Percentiles rank a stretch among this genome's conserved stretches.
phyloP scores from a whole-genome alignment of 2,113 vertebrate genomes.

The Brevimyrus niger region DNA sequence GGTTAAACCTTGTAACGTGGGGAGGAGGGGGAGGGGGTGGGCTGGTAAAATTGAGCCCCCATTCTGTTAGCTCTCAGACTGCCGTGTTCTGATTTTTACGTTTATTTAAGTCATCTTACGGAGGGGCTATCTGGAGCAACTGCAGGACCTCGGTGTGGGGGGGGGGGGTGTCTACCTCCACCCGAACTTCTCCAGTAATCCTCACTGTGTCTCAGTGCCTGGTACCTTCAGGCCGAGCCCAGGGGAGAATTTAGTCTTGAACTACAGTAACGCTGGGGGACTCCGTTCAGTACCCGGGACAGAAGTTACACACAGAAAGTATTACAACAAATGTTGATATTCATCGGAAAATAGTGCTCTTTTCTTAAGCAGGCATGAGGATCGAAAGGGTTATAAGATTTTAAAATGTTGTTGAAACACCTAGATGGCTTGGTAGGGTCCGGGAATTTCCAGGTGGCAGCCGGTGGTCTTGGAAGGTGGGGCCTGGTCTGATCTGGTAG shows the following conservation, averaged over 20 bases:
- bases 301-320: not conserved
- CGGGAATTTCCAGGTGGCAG: not conserved
- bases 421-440: not conserved
- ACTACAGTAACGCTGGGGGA: not conserved
- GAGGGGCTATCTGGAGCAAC: not conserved
- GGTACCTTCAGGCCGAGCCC: constrained; percentile 18
- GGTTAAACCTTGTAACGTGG: not conserved
- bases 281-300: not conserved
- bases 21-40: not conserved
- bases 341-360: not conserved
- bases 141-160: not conserved
- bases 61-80: not conserved
- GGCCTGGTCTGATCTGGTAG: not conserved
- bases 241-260: constrained; percentile 33
- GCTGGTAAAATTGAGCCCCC: not conserved
- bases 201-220: not conserved
- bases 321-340: not conserved
- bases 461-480: not conserved
- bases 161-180: not conserved
- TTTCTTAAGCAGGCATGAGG: not conserved
- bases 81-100: not conserved
- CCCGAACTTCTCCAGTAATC: not conserved
- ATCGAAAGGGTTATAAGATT: not conserved
- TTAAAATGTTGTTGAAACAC: not conserved
- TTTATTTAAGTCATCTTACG: not conserved